Conservation (phyloP, 2,113 vertebrate genomes). For the Mungos mungo region DNA sequence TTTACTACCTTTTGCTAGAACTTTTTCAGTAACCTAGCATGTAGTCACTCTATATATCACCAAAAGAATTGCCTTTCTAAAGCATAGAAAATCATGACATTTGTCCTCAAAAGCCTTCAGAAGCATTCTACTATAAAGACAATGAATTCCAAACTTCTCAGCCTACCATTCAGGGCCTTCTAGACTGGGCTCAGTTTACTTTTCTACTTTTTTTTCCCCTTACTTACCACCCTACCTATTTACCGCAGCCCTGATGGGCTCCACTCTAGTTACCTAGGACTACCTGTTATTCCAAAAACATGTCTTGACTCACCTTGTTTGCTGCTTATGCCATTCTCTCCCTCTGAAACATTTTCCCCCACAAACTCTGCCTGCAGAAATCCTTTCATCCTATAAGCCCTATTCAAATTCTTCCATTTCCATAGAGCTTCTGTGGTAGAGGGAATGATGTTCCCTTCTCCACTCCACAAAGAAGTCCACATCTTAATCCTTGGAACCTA, state of each 20-base stretch:
- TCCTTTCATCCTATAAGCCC: background rate
- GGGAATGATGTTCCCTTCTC: background rate
- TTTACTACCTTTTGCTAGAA: background rate
- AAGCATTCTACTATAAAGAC: background rate
- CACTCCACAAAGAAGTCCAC: background rate
- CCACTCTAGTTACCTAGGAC: background rate
- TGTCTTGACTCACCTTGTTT: background rate
- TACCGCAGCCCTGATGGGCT: background rate
- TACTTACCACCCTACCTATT: background rate
- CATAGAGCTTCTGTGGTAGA: background rate
- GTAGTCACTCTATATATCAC: background rate
- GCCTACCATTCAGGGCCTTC: background rate
- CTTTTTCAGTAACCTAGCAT: background rate
- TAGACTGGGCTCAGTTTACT: background rate
- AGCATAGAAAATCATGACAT: background rate
- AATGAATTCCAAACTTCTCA: background rate
- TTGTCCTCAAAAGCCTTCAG: background rate
- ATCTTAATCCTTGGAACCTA: background rate
- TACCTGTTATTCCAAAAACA: background rate
- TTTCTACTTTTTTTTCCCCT: background rate
- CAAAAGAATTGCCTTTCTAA: background rate
- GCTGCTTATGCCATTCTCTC: background rate
- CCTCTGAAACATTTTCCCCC: background rate
- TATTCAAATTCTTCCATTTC: background rate
- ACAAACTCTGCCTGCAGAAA: background rate